phyloP scores from a whole-genome alignment of 1,140 invertebrate species.

The Dreissena rostriformis region DNA sequence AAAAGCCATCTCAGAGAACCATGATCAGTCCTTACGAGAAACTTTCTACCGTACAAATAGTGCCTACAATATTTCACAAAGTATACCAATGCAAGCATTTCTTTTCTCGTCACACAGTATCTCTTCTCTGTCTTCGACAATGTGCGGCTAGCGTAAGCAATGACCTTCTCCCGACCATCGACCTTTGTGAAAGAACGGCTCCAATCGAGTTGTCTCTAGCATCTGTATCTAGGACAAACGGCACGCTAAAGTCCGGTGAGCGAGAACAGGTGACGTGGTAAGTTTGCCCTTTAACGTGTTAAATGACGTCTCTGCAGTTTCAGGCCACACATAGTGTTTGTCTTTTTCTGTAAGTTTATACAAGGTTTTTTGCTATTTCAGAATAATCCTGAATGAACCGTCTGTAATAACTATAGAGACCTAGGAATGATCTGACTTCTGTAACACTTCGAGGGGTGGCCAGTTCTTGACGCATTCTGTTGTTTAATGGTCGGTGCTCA shows the following conservation, averaged over 20 bases:
- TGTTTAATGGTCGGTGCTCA: too few species aligned
- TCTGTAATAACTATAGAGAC: too few species aligned
- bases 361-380: too few species aligned
- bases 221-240: conserved; percentile 17
- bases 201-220: conserved; percentile 16
- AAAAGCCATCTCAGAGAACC: too few species aligned
- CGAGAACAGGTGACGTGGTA: background rate
- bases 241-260: background rate
- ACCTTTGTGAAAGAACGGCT: conserved; percentile 8
- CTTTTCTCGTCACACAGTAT: conserved; percentile 26
- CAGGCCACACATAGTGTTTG: too few species aligned
- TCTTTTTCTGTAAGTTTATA: too few species aligned
- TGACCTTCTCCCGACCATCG: conserved; percentile 14
- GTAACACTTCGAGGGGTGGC: too few species aligned
- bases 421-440: too few species aligned
- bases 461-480: too few species aligned
- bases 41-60: conserved; percentile 10
- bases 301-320: too few species aligned
- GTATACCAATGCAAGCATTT: conserved; percentile 20
- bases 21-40: conserved; percentile 24
- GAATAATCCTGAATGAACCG: too few species aligned
- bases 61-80: conserved; percentile 30
- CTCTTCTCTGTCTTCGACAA: conserved; percentile 9
- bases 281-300: conserved; percentile 19
- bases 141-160: conserved; percentile 36